Evolutionary conservation across 2,113 vertebrate species (phyloP), one percentile per base, ranked within the genome.

Genomic region (Scytalopus superciliaris): DNA sequence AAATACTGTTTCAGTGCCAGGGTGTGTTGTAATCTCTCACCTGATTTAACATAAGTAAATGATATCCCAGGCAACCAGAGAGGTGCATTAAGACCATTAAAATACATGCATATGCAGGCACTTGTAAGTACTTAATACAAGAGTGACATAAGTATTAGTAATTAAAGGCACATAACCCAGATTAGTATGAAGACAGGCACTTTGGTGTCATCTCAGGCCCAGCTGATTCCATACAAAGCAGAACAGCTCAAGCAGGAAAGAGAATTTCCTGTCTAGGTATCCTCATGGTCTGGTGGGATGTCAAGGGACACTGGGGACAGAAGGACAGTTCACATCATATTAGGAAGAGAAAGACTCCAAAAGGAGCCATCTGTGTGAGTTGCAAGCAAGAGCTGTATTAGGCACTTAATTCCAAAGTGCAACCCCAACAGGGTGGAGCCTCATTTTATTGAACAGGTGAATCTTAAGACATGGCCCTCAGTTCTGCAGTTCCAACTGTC

Each of bases 221-320:
- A 67, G 6, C 0, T 0, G 0, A 33, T 68, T 89, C 67, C 72
- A 52, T 3, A 72, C 22, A 40, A 83, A 85, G 47, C 45, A 42
- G 8, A 85, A 53, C 17, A 70, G 10, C 9, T n/a, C 69, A 52
- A 28, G 39, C 33, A 83, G 30, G 15, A 88, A 82, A 73, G 44
- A 70, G 22, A 33, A 55, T 67, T n/a, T 92, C 10, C 47, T 67
- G 7, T 28, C 19, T 17, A 53, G n/a, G 50, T 50, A 39, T 12
- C 30, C 9, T 79, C 16, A 3, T 25, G 7, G 5, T 53, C 30
- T 40, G 78, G 16, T 74, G 45, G 31, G 49, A 66, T 4, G 1
- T 16, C 33, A 30, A 40, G 16, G 67, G 31, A 39, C 27, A 56
- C 27, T 4, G 47, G 40, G 52, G 79, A 57, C 12, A 84, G 62